A percentile compares a stretch with the other conserved stretches of the same genome.
Evolutionary conservation across 2,797 vertebrate genomes (phyloP).

Genomic region (Iguana delicatissima): DNA sequence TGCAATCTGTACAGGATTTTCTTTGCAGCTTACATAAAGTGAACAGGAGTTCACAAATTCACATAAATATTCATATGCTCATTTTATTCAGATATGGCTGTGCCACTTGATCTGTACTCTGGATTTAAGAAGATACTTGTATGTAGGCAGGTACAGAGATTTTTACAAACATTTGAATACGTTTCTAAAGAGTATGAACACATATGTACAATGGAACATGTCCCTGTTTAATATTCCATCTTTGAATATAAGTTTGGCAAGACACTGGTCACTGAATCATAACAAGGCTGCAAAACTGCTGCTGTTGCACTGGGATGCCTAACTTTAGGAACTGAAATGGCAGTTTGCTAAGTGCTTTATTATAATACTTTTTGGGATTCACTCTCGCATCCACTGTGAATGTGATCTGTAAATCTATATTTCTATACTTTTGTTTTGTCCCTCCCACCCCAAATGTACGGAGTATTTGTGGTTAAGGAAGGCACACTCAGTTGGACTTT

Average conservation of each 20-base stretch:
- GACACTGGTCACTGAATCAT: background rate
- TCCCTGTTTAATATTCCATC: background rate
- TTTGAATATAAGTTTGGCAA: background rate
- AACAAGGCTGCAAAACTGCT: background rate
- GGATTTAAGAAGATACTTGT: too few relatives aligned
- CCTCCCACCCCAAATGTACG: background rate
- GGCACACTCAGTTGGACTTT: background rate
- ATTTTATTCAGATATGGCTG: too few relatives aligned
- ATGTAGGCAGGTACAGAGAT: too few relatives aligned
- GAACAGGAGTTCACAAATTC: too few relatives aligned
- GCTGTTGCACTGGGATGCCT: background rate
- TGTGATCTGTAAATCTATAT: background rate
- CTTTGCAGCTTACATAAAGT: too few relatives aligned
- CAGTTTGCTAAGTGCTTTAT: background rate
- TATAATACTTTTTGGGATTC: background rate
- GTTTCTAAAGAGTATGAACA: too few relatives aligned
- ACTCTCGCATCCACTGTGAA: background rate
- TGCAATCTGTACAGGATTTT: too few relatives aligned
- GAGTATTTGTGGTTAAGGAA: background rate
- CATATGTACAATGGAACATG: too few relatives aligned
- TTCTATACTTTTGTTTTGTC: fast-evolving
- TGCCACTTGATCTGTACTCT: too few relatives aligned
- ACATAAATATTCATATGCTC: too few relatives aligned
- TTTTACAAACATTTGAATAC: too few relatives aligned
- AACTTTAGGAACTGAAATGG: background rate